Base-by-base conservation (phyloP, 2,113 vertebrate species). In the Tricholaema leucomelas region DNA sequence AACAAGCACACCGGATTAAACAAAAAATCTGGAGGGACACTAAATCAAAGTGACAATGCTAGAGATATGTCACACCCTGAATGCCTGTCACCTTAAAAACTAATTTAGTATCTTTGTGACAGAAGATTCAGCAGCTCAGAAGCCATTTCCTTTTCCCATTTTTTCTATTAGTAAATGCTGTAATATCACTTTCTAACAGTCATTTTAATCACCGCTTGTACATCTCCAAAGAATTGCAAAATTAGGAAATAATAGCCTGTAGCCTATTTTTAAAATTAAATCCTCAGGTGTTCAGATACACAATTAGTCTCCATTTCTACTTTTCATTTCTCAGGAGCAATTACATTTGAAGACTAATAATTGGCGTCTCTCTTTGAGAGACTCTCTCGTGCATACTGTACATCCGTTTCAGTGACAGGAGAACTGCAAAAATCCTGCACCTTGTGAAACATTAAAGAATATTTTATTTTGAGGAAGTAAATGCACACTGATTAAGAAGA, bases 231-330 rank as follows among this genome's bases (percentile, higher is more conserved):
- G 91, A 96, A 93, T 66, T 93, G 56, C 79, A 93, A 79, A 92
- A 92, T 89, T 77, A 95, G 90, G 72, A 93, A 95, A 96, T 92
- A 96, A 95, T 81, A 93, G 83, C 74, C 89, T 85, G 69, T 82
- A 91, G 80, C 85, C 93, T 92, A 96, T 95, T 96, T 96, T 95
- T 85, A 81, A 91, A 96, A 95, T 87, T 94, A 89, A 85, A 95
- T 87, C 94, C 92, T 95, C 94, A 94, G 80, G 91, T 92, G 92
- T 95, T 85, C 83, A 73, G 72, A 91, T 89, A 87, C 55, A 94
- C 92, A 94, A 95, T 95, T 96, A 94, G 90, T 87, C 58, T 94
- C 85, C 50, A 79, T 76, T 93, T 97, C 90, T 93, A 89, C 35
- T 63, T 88, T 66, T 87, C 61, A 91, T 91, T 94, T 91, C 94